Conservation (phyloP, 2,797 vertebrate genomes). For the Ispidina picta region DNA sequence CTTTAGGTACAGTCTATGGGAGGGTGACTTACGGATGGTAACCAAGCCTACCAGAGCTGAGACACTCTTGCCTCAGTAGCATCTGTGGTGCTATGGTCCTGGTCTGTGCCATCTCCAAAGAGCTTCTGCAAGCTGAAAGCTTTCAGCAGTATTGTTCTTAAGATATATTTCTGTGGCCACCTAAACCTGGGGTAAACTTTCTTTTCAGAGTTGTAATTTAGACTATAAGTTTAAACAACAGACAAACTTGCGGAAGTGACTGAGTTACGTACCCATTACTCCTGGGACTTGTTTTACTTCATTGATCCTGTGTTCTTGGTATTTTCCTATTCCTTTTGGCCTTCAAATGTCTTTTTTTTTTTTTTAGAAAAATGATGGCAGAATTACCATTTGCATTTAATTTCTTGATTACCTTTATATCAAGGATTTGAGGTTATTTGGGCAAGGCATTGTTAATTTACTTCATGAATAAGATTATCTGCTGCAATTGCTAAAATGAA, state of each 20-base stretch:
- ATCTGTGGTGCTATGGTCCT: fast-evolving
- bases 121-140: not conserved
- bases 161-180: not conserved
- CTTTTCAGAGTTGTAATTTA: not conserved
- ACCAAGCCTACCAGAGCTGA: not conserved
- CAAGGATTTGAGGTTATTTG: not conserved
- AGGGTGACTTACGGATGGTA: not conserved
- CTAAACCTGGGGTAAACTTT: not conserved
- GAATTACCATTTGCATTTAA: not conserved
- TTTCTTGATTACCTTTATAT: not conserved
- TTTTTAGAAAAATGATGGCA: not conserved
- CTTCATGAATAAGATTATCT: not conserved
- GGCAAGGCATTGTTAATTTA: not conserved
- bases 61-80: not conserved
- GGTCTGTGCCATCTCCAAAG: not conserved
- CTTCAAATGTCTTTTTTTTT: not conserved
- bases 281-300: not conserved
- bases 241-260: not conserved
- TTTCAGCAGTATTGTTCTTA: not conserved
- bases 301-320: not conserved
- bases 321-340: not conserved
- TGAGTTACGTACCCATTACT: not conserved
- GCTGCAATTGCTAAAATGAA: not conserved
- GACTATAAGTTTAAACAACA: not conserved
- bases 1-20: not conserved